phyloP scores from a whole-genome alignment of 2,113 vertebrate genomes.

The Neodon shergylaensis region DNA sequence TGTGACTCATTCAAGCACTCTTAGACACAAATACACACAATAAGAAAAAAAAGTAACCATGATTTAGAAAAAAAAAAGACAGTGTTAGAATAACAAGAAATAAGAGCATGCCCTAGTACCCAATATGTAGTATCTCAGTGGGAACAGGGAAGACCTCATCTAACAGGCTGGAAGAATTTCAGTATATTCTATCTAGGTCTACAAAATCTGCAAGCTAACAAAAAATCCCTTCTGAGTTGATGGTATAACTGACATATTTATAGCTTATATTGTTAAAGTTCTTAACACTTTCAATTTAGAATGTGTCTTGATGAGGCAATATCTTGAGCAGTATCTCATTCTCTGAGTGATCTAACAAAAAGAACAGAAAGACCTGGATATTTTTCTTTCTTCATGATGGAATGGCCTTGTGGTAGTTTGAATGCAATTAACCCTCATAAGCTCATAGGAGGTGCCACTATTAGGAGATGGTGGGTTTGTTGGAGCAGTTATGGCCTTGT shows the following conservation, averaged over 20 bases:
- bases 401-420: not conserved
- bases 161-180: not conserved
- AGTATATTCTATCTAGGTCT: not conserved
- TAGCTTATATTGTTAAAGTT: not conserved
- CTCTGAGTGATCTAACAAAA: not conserved
- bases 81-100: not conserved
- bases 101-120: not conserved
- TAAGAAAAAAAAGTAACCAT: not conserved
- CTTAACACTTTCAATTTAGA: not conserved
- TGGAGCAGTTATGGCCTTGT: no score
- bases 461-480: no score
- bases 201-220: not conserved
- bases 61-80: not conserved
- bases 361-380: not conserved
- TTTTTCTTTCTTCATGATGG: not conserved
- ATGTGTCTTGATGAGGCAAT: not conserved
- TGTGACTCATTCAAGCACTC: not conserved
- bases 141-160: not conserved
- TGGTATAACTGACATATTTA: not conserved
- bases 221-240: not conserved
- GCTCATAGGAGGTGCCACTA: no score
- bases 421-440: no score
- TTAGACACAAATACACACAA: not conserved
- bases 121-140: not conserved
- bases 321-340: not conserved